Conservation (phyloP, 2,797 vertebrate genomes). For the Dendrocincla tyrannina region DNA sequence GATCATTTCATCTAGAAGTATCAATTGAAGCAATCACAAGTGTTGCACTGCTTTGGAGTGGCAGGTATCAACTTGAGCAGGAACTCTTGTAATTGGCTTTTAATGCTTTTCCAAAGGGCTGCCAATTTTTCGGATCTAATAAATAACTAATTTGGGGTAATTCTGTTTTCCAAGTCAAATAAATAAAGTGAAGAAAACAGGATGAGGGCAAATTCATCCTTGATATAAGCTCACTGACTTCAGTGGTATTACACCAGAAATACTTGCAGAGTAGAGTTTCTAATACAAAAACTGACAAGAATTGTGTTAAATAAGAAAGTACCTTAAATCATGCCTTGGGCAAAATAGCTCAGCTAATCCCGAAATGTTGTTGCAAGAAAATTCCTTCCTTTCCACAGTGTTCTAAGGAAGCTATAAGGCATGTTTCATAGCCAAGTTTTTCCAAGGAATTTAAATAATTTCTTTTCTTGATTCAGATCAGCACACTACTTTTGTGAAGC, state of each 20-base stretch:
- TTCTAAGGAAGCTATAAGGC: not conserved
- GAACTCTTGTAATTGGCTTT: not conserved
- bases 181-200: conserved; percentile 22
- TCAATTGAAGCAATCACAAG: not conserved
- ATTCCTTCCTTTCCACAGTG: not conserved
- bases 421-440: not conserved
- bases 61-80: not conserved
- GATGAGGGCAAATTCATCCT: not conserved
- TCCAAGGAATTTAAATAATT: not conserved
- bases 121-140: not conserved
- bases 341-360: conserved; percentile 20
- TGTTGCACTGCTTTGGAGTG: not conserved
- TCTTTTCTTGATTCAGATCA: not conserved
- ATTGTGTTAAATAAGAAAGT: conserved; percentile 5
- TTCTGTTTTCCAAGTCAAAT: conserved; percentile 28
- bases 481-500: not conserved
- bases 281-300: not conserved
- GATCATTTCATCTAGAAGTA: not conserved
- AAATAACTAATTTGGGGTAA: not conserved
- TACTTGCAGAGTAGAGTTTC: not conserved
- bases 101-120: not conserved
- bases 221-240: not conserved
- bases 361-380: conserved; percentile 46
- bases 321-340: conserved; percentile 14
- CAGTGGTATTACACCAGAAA: not conserved